Percentiles rank a stretch among this genome's conserved stretches.
phyloP scores from a whole-genome alignment of 2,113 vertebrate species.

The Barnardius zonarius region DNA sequence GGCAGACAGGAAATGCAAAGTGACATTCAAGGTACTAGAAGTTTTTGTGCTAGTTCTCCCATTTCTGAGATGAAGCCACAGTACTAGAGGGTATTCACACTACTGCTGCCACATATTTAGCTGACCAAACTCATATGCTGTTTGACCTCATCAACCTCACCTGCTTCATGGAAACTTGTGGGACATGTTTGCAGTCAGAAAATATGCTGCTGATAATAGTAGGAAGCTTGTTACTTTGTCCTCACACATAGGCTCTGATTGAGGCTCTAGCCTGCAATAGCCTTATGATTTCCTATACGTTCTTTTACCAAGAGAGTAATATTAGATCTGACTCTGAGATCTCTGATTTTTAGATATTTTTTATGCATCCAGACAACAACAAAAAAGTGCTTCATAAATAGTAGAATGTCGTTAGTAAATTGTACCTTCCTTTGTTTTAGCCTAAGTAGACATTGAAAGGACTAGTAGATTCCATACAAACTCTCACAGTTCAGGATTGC shows the following conservation, averaged over 20 bases:
- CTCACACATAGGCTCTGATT: not conserved
- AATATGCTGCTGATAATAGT: not conserved
- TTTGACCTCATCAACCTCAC: not conserved
- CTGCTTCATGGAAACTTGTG: not conserved
- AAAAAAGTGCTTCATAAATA: not conserved
- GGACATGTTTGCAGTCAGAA: fast-evolving
- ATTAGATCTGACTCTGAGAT: not conserved
- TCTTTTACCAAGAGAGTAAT: not conserved
- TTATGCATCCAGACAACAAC: not conserved
- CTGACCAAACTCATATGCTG: not conserved
- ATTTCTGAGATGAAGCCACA: not conserved
- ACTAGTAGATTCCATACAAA: not conserved
- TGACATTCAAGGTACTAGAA: not conserved
- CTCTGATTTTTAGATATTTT: not conserved
- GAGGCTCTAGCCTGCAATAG: not conserved
- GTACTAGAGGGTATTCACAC: not conserved
- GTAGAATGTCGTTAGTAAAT: not conserved
- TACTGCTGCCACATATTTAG: not conserved
- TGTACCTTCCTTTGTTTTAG: not conserved
- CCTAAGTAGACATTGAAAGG: not conserved
- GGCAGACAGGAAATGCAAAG: not conserved
- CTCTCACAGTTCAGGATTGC: not conserved
- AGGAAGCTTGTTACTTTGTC: not conserved
- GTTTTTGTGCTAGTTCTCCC: not conserved
- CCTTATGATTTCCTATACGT: fast-evolving